Conservation (phyloP, 2,888 invertebrate genomes). For the Polydrusus tereticollis region DNA sequence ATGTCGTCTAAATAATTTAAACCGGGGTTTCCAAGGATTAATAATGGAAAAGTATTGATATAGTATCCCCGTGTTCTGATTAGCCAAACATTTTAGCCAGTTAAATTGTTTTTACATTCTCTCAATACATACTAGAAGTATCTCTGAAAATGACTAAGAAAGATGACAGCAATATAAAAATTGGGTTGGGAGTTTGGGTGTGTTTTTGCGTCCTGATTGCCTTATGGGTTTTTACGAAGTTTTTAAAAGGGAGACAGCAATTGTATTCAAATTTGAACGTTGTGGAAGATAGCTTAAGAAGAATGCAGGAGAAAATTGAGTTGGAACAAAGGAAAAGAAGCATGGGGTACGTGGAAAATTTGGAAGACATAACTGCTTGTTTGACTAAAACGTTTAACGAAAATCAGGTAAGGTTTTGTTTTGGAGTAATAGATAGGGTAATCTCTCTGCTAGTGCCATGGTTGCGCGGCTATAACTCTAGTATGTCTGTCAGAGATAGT, state of each 20-base stretch:
- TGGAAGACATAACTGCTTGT: conserved; percentile 53
- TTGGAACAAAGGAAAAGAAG: conserved; percentile 55
- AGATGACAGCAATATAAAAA: conserved; percentile 47
- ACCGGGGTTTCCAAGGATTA: conserved; percentile 8
- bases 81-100: background rate
- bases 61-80: background rate
- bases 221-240: conserved; percentile 60
- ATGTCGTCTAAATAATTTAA: background rate
- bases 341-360: conserved; percentile 54
- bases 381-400: conserved; percentile 30
- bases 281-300: conserved; percentile 63
- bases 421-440: too few relatives aligned
- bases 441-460: too few relatives aligned
- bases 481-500: too few relatives aligned
- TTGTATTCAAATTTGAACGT: conserved; percentile 62
- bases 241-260: conserved; percentile 59
- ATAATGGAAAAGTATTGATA: conserved; percentile 35
- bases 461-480: too few relatives aligned
- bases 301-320: conserved; percentile 62
- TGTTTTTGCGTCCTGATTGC: conserved; percentile 60
- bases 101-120: conserved; percentile 9
- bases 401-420: conserved; percentile 16
- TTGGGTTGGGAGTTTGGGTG: conserved; percentile 58
- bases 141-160: conserved; percentile 16
- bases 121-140: background rate